Evolutionary conservation across 2,797 vertebrate genomes (phyloP).

Genomic region (Erethizon dorsatum): DNA sequence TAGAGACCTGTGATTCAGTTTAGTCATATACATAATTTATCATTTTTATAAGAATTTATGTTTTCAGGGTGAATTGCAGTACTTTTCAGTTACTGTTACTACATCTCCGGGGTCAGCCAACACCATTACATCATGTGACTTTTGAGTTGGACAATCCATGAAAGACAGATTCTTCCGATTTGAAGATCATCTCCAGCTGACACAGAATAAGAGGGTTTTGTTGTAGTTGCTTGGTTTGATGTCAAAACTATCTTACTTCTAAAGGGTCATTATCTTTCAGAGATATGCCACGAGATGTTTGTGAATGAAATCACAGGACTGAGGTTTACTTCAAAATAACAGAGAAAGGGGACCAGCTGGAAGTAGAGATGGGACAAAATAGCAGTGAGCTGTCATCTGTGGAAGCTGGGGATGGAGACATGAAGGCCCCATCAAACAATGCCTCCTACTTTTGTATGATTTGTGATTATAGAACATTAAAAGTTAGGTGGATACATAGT

Average conservation of each 20-base stretch:
- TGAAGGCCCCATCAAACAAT: neutral
- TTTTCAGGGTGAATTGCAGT: neutral
- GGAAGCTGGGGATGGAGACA: neutral
- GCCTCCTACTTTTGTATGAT: neutral
- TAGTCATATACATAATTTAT: neutral
- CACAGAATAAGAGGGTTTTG: neutral
- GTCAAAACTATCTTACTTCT: neutral
- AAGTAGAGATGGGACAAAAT: neutral
- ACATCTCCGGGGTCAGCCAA: neutral
- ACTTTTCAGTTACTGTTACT: neutral
- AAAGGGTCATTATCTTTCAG: neutral
- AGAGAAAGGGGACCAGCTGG: neutral
- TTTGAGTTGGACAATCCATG: neutral
- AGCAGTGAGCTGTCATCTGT: accelerated
- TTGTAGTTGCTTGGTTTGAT: neutral
- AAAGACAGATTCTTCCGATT: neutral
- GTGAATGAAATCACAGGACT: neutral
- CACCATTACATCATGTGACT: neutral
- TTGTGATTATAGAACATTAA: neutral
- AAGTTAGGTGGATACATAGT: neutral
- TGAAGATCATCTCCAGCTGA: neutral
- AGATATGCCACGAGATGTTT: neutral
- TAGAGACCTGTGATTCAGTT: neutral
- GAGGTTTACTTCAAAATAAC: neutral
- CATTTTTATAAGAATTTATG: constrained; percentile 24